Evolutionary conservation across 2,113 vertebrate genomes (phyloP).

Genomic region (Microcebus murinus): DNA sequence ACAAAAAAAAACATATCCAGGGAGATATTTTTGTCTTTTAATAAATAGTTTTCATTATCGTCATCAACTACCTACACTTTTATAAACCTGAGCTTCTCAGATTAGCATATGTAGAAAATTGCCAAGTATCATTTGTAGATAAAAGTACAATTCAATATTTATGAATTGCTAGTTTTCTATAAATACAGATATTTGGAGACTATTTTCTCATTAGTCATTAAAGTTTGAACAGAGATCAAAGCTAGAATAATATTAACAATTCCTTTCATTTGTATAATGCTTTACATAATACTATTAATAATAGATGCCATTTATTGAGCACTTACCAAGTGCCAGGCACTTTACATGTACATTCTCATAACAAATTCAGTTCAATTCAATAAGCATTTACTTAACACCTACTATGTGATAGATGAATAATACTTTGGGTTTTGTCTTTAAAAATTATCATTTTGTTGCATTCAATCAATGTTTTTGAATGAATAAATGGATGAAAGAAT

Average conservation of each 20-base stretch:
- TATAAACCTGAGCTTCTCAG: slow-evolving; percentile 49
- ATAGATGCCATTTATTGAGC: slow-evolving; percentile 69
- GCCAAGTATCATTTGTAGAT: slow-evolving; percentile 60
- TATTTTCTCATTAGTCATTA: slow-evolving; percentile 73
- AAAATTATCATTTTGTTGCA: slow-evolving; percentile 40
- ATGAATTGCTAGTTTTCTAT: slow-evolving; percentile 75
- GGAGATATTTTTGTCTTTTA: slow-evolving; percentile 57
- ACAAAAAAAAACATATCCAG: neutral
- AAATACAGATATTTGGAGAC: slow-evolving; percentile 70
- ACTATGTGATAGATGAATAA: slow-evolving; percentile 63
- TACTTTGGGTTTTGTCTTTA: slow-evolving; percentile 41
- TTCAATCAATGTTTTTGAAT: slow-evolving; percentile 26
- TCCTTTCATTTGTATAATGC: slow-evolving; percentile 54
- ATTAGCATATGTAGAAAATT: slow-evolving; percentile 65
- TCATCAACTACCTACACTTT: slow-evolving; percentile 55
- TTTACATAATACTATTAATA: slow-evolving; percentile 73
- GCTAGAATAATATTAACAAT: slow-evolving; percentile 71
- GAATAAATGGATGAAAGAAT: slow-evolving; percentile 10
- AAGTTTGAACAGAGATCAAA: slow-evolving; percentile 76
- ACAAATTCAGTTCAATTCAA: slow-evolving; percentile 47
- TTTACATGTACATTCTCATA: slow-evolving; percentile 64
- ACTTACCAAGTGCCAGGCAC: slow-evolving; percentile 58
- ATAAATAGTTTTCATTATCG: slow-evolving; percentile 52
- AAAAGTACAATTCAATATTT: slow-evolving; percentile 77
- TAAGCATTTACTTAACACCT: slow-evolving; percentile 65